A percentile compares a stretch with the other conserved stretches of the same genome.
phyloP scores from a whole-genome alignment of 2,797 vertebrate species.

The Parauchenoglanis punctatus region DNA sequence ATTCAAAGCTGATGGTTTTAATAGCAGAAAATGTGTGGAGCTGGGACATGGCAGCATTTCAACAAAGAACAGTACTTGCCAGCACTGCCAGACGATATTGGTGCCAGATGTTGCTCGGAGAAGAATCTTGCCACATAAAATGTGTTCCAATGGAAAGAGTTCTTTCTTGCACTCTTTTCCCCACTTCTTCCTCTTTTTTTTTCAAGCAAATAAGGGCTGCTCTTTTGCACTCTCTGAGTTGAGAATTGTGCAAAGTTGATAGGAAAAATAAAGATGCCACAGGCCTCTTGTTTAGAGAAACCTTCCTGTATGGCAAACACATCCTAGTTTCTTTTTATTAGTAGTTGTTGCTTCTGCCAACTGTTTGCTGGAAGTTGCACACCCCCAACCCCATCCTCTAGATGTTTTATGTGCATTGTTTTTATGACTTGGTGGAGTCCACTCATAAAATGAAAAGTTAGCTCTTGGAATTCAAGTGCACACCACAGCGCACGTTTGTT shows the following conservation, averaged over 20 bases:
- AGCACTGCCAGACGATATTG: slow-evolving; percentile 81
- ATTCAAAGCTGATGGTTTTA: slow-evolving; percentile 74
- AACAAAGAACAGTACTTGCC: slow-evolving; percentile 81
- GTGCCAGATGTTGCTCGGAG: slow-evolving; percentile 87
- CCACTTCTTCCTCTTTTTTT: slow-evolving; percentile 55
- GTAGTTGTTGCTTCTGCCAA: slow-evolving; percentile 53
- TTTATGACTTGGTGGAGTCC: slow-evolving; percentile 62
- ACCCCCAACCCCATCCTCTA: slow-evolving; percentile 32
- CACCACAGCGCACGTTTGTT: slow-evolving; percentile 63
- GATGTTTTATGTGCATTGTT: slow-evolving; percentile 64
- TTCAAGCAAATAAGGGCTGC: slow-evolving; percentile 71
- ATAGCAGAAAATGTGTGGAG: slow-evolving; percentile 80
- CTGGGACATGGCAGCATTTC: slow-evolving; percentile 86
- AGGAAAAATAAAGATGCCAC: slow-evolving; percentile 4
- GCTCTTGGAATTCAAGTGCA: slow-evolving; percentile 64
- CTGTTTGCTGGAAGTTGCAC: slow-evolving; percentile 42
- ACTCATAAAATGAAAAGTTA: slow-evolving; percentile 51
- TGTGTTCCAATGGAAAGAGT: slow-evolving; percentile 82
- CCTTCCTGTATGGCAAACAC: slow-evolving; percentile 46
- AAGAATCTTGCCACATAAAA: slow-evolving; percentile 83
- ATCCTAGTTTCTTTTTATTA: slow-evolving; percentile 58
- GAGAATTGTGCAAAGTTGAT: neutral
- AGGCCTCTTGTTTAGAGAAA: slow-evolving; percentile 50
- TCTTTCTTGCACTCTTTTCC: slow-evolving; percentile 37
- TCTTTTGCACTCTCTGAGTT: slow-evolving; percentile 2